Conservation (phyloP, 2,888 invertebrate genomes). For the Clistopyga incitator region DNA sequence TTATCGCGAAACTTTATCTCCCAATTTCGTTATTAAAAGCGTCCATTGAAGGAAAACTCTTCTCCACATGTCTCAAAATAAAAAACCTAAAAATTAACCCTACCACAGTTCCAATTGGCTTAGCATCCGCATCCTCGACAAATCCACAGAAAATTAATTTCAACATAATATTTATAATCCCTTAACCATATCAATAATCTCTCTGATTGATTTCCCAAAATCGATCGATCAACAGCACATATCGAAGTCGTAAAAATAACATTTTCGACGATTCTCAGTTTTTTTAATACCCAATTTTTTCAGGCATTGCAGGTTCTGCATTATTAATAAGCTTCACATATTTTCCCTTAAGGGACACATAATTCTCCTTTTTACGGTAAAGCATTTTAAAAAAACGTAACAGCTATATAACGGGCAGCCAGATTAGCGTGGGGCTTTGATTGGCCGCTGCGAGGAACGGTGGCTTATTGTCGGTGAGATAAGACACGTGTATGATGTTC, state of each 20-base stretch:
- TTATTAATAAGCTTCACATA: background rate
- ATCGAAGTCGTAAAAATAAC: background rate
- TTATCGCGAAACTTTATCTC: background rate
- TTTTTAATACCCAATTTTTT: slow-evolving; percentile 7
- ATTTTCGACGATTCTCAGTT: background rate
- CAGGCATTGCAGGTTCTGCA: background rate
- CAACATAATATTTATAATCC: background rate
- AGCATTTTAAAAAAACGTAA: background rate
- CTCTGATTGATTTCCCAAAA: background rate
- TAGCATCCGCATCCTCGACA: background rate
- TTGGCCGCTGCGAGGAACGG: slow-evolving; percentile 28
- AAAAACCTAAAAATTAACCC: background rate
- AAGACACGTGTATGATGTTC: slow-evolving; percentile 46
- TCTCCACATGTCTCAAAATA: background rate
- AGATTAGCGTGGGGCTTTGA: slow-evolving; percentile 52
- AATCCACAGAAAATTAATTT: background rate
- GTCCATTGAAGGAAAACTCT: background rate
- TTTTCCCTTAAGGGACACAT: background rate
- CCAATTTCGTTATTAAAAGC: background rate
- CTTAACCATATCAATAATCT: background rate
- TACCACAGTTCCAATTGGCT: background rate
- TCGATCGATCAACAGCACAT: slow-evolving; percentile 6
- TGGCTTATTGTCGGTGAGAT: slow-evolving; percentile 50
- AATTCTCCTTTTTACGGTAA: slow-evolving; percentile 20
- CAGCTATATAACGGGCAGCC: slow-evolving; percentile 47